Evolutionary conservation across 1,140 invertebrate genomes (phyloP).

Genomic region (Goniozus legneri): DNA sequence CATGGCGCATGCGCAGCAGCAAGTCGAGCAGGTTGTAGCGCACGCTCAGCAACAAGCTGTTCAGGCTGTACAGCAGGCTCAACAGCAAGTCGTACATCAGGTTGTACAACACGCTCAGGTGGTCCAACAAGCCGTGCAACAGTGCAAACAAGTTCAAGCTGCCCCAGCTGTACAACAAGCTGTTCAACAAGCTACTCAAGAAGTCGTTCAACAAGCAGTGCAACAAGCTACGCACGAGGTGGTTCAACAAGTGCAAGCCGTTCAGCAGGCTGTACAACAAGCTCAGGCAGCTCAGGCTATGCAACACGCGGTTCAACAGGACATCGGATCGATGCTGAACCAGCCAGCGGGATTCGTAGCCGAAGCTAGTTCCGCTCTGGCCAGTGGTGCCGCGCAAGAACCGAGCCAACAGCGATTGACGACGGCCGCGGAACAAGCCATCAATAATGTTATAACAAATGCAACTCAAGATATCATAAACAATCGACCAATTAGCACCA

Average conservation of each 20-base stretch:
- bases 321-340: constrained; percentile 47
- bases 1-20: constrained; percentile 47
- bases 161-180: constrained; percentile 36
- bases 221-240: constrained; percentile 61
- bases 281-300: constrained; percentile 52
- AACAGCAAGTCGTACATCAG: constrained; percentile 49
- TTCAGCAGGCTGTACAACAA: constrained; percentile 60
- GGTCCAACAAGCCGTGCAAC: constrained; percentile 53
- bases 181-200: constrained; percentile 46
- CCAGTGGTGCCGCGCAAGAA: constrained; percentile 46
- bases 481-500: constrained; percentile 46
- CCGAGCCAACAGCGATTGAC: constrained; percentile 47
- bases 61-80: constrained; percentile 47
- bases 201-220: constrained; percentile 53
- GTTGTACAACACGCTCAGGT: constrained; percentile 50
- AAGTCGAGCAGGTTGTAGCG: constrained; percentile 50
- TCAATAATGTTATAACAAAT: constrained; percentile 48
- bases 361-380: constrained; percentile 47
- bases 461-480: constrained; percentile 52
- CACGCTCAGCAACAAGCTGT: constrained; percentile 47
- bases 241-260: constrained; percentile 58
- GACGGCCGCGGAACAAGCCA: constrained; percentile 48
- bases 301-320: constrained; percentile 51
- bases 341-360: constrained; percentile 48
- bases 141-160: constrained; percentile 38